phyloP scores from a whole-genome alignment of 2,888 invertebrate species.

The Phaedon cochleariae region DNA sequence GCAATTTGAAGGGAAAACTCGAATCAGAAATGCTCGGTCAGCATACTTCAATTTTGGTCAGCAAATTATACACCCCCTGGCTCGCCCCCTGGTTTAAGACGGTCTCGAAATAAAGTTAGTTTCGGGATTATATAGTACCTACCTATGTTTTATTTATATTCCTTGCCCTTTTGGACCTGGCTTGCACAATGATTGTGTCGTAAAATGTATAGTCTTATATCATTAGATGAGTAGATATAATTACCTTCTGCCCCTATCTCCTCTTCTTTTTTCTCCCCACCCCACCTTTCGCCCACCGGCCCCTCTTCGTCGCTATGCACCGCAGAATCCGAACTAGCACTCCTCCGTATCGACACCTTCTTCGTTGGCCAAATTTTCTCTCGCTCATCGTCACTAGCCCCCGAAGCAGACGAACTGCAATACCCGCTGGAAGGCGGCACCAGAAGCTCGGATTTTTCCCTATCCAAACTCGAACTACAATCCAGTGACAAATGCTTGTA shows the following conservation, averaged over 20 bases:
- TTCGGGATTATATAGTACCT: no score
- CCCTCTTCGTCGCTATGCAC: slow-evolving; percentile 65
- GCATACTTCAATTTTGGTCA: no score
- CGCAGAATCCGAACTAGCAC: slow-evolving; percentile 66
- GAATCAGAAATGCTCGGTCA: no score
- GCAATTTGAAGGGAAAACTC: no score
- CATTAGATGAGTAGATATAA: no score
- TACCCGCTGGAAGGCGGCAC: slow-evolving; percentile 59
- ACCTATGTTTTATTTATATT: no score
- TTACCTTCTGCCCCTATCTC: slow-evolving; percentile 31
- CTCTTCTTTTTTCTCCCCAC: slow-evolving; percentile 45
- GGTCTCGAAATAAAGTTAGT: no score
- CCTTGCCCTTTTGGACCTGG: no score
- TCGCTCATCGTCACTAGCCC: slow-evolving; percentile 58
- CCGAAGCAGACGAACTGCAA: slow-evolving; percentile 56
- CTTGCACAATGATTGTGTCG: no score
- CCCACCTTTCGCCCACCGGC: slow-evolving; percentile 40
- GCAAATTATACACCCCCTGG: no score
- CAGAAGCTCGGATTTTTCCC: slow-evolving; percentile 43
- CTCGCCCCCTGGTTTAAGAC: no score
- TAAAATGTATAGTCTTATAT: no score
- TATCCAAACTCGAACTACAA: slow-evolving; percentile 10
- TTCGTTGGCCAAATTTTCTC: slow-evolving; percentile 45
- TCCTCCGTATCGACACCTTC: slow-evolving; percentile 54
- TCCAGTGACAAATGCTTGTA: slow-evolving; percentile 39